Conservation (phyloP, 2,113 vertebrate species). For the Helogale parvula region DNA sequence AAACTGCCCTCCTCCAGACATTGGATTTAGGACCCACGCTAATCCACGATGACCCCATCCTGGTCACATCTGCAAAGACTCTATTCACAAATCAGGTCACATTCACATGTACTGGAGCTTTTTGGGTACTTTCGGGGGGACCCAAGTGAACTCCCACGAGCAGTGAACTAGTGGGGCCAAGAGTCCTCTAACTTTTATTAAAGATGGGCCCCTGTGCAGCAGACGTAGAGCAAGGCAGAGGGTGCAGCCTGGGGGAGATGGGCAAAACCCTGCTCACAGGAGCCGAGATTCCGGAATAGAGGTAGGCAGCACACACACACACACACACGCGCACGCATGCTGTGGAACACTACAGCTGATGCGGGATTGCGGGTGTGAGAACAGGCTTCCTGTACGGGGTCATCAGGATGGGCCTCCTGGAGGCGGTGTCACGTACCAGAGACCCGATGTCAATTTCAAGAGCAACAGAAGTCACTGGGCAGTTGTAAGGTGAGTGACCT, state of each 20-base stretch:
- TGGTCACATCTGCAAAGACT: not conserved
- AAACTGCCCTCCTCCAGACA: not conserved
- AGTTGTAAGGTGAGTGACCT: not conserved
- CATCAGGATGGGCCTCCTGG: not conserved
- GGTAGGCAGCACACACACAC: not conserved
- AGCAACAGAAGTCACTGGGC: not conserved
- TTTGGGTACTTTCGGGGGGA: not conserved
- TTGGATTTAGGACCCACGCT: not conserved
- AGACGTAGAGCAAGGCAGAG: accelerated
- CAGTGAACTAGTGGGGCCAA: accelerated
- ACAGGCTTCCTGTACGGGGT: not conserved
- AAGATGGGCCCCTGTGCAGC: not conserved
- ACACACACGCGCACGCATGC: not conserved
- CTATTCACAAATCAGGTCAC: not conserved
- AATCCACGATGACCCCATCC: not conserved
- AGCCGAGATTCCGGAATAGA: not conserved
- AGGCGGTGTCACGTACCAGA: not conserved
- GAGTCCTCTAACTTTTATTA: not conserved
- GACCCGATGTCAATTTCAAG: not conserved
- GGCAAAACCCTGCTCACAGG: accelerated
- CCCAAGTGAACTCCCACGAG: not conserved
- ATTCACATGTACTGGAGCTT: not conserved
- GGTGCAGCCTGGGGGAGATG: not conserved
- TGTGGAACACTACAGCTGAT: not conserved
- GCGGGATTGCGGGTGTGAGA: not conserved